Percentiles rank a stretch among this genome's conserved stretches.
Conservation (phyloP, 2,888 invertebrate species). For the Cephus sareptanus region DNA sequence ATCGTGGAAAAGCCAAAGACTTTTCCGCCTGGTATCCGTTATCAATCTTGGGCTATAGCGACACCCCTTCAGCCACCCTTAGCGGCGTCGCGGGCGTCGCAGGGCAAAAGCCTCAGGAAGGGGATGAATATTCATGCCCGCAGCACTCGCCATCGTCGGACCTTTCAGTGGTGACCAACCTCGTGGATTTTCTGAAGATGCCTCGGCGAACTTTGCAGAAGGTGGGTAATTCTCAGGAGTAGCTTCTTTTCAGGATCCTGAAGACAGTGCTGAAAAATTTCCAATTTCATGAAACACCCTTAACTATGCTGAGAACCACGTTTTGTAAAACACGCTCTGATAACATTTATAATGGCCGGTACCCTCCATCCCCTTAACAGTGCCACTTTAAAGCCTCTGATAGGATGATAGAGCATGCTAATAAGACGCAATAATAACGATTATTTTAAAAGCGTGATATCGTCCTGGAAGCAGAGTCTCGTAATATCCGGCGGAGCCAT, state of each 20-base stretch:
- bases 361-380: slow-evolving; percentile 43
- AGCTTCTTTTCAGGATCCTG: background rate
- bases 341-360: slow-evolving; percentile 54
- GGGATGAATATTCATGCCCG: slow-evolving; percentile 63
- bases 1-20: slow-evolving; percentile 63
- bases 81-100: slow-evolving; percentile 20
- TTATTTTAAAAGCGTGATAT: slow-evolving; percentile 42
- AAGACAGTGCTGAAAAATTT: background rate
- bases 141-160: slow-evolving; percentile 56
- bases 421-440: slow-evolving; percentile 57
- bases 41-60: slow-evolving; percentile 57
- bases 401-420: slow-evolving; percentile 57
- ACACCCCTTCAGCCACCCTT: background rate
- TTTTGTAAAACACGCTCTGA: slow-evolving; percentile 51
- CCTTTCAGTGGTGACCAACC: slow-evolving; percentile 62
- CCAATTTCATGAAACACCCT: background rate
- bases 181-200: background rate
- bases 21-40: slow-evolving; percentile 57
- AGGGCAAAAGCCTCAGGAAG: slow-evolving; percentile 35
- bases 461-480: slow-evolving; percentile 5
- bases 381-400: slow-evolving; percentile 47
- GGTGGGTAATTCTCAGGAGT: background rate
- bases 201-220: background rate
- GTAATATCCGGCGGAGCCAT: background rate
- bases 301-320: slow-evolving; percentile 40